Evolutionary conservation across 2,113 vertebrate genomes (phyloP).

Genomic region (Ibidorhyncha struthersii): DNA sequence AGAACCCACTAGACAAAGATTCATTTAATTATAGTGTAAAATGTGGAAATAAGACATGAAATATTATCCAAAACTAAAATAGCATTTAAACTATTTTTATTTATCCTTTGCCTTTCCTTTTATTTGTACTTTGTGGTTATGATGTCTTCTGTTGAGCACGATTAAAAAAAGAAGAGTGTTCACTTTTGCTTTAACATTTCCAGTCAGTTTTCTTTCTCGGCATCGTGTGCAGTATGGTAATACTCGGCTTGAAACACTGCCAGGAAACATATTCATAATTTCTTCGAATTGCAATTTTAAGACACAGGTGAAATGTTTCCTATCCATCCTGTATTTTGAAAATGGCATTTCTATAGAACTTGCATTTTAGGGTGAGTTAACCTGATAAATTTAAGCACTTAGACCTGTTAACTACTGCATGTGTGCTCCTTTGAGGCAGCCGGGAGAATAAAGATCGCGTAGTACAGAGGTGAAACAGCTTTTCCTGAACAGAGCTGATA

Average conservation of each 20-base stretch:
- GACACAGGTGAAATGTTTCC: neutral
- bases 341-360: neutral
- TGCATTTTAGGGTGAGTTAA: neutral
- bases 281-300: neutral
- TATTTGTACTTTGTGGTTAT: neutral
- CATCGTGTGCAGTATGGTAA: neutral
- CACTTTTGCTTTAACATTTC: neutral
- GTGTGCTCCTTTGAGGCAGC: neutral
- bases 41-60: neutral
- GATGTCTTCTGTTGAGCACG: neutral
- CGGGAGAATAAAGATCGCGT: neutral
- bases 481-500: neutral
- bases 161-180: neutral
- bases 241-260: neutral
- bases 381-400: neutral
- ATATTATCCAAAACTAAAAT: neutral
- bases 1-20: neutral
- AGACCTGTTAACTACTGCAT: neutral
- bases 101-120: neutral
- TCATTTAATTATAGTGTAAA: neutral
- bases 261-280: neutral
- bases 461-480: neutral
- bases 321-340: neutral
- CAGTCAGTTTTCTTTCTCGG: neutral
- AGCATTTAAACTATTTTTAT: neutral